phyloP scores from a whole-genome alignment of 2,888 invertebrate genomes.

The Athetis lepigone region DNA sequence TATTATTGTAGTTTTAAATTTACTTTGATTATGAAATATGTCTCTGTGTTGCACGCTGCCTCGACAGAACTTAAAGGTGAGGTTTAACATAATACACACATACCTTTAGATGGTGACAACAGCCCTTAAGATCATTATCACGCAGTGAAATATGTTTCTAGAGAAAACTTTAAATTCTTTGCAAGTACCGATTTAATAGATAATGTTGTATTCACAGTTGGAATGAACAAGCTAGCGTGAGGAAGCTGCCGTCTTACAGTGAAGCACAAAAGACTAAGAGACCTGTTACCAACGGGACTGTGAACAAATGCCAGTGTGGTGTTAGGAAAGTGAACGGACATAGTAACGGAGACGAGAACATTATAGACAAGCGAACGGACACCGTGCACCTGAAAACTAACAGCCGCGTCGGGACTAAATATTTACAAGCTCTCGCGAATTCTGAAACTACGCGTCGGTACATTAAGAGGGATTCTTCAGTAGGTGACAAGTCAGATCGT shows the following conservation, averaged over 20 bases:
- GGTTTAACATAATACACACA: conserved; percentile 48
- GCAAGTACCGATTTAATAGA: conserved; percentile 27
- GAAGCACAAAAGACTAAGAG: conserved; percentile 90
- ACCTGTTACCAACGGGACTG: conserved; percentile 84
- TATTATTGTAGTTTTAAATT: conserved; percentile 55
- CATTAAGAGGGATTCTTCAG: conserved; percentile 83
- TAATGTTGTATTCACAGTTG: conserved; percentile 78
- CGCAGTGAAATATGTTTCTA: too few relatives aligned
- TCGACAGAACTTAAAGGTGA: conserved; percentile 89
- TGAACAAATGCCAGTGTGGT: conserved; percentile 86
- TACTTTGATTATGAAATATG: conserved; percentile 84
- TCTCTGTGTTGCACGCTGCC: conserved; percentile 90
- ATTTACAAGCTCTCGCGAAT: conserved; percentile 85
- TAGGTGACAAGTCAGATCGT: conserved; percentile 80
- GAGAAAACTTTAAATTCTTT: neutral
- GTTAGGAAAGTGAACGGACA: conserved; percentile 83
- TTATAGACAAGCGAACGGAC: conserved; percentile 69
- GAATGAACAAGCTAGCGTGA: conserved; percentile 89
- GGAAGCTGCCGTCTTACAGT: conserved; percentile 89
- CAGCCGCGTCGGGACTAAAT: conserved; percentile 87
- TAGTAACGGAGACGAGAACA: conserved; percentile 72
- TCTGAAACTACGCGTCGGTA: conserved; percentile 77
- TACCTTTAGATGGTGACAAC: neutral
- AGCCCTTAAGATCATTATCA: too few relatives aligned
- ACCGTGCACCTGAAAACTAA: conserved; percentile 81